These are phyloP conservation scores for Ashinkailepas kermadecensis DNA, from an alignment of 2,888 invertebrate genomes.

Conservation along the genomic window DNA sequence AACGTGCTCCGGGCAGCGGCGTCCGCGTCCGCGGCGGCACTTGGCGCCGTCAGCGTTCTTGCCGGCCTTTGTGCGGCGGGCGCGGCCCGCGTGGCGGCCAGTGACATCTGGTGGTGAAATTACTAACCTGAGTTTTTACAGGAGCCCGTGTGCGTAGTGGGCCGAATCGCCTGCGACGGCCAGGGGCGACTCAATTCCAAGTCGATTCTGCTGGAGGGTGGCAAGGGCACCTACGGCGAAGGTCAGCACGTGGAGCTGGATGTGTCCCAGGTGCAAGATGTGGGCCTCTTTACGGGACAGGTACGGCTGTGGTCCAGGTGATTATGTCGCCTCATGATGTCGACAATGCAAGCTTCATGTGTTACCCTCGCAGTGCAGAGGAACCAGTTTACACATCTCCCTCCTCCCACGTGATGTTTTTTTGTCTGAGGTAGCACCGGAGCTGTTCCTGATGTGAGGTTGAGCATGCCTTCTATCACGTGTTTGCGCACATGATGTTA, in stretches of 20 bases:
- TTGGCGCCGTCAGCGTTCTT: not conserved
- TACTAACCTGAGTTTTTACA: constrained; percentile 35
- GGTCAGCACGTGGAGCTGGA: constrained; percentile 45
- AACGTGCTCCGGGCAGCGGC: not conserved
- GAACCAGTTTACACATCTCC: no score
- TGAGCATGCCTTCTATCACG: no score
- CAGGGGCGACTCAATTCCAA: constrained; percentile 62
- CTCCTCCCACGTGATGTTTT: no score
- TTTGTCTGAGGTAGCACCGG: no score
- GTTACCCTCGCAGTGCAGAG: no score
- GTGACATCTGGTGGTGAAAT: not conserved
- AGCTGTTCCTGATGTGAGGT: no score
- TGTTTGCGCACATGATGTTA: no score
- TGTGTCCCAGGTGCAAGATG: constrained; percentile 50
- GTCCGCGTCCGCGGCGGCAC: not conserved
- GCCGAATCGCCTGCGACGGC: constrained; percentile 63
- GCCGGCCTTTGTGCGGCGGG: not conserved
- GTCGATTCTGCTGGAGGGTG: constrained; percentile 62
- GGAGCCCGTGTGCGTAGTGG: constrained; percentile 51
- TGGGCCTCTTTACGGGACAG: constrained; percentile 70
- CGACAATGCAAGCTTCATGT: no score
- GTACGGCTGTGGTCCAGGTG: constrained; percentile 32
- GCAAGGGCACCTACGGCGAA: constrained; percentile 46
- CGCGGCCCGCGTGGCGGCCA: not conserved
- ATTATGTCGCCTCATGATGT: no score